Evolutionary conservation across 2,113 vertebrate genomes (phyloP).

Genomic region (Spea multiplicata): DNA sequence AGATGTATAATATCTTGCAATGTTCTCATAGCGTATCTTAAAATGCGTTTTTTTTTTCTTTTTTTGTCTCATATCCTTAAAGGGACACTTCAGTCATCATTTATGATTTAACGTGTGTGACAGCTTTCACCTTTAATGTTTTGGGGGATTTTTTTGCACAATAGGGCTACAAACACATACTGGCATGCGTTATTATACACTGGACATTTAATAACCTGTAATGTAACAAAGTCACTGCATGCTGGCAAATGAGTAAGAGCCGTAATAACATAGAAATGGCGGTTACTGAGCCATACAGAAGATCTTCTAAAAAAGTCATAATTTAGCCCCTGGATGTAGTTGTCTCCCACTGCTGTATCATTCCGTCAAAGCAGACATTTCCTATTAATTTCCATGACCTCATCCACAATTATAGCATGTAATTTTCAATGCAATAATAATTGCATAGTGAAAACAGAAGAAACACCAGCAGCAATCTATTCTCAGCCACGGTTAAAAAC

Average conservation of each 20-base stretch:
- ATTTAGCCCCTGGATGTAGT: slow-evolving; percentile 9
- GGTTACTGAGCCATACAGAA: slow-evolving; percentile 36
- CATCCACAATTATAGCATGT: slow-evolving; percentile 38
- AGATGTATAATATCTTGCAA: no score
- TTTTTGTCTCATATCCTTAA: no score
- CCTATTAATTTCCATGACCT: slow-evolving; percentile 45
- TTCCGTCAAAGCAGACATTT: slow-evolving; percentile 34
- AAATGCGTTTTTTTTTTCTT: no score
- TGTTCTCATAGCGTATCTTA: no score
- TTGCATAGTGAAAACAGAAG: slow-evolving; percentile 39
- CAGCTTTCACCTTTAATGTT: no score
- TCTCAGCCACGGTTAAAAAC: slow-evolving; percentile 58
- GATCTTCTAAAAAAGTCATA: slow-evolving; percentile 6
- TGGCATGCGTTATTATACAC: no score
- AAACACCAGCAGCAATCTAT: slow-evolving; percentile 45
- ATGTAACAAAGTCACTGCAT: slow-evolving; percentile 7
- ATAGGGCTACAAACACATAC: no score
- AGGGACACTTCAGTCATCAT: no score
- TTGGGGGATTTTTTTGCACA: no score
- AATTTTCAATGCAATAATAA: slow-evolving; percentile 46
- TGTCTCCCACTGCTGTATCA: slow-evolving; percentile 13
- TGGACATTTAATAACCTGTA: slow-evolving; percentile 24
- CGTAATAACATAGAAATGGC: slow-evolving; percentile 32
- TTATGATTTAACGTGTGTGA: no score
- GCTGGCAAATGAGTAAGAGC: slow-evolving; percentile 1